These are phyloP conservation scores for Trichopria drosophilae DNA, from an alignment of 2,888 invertebrate species.

Conservation along the genomic window DNA sequence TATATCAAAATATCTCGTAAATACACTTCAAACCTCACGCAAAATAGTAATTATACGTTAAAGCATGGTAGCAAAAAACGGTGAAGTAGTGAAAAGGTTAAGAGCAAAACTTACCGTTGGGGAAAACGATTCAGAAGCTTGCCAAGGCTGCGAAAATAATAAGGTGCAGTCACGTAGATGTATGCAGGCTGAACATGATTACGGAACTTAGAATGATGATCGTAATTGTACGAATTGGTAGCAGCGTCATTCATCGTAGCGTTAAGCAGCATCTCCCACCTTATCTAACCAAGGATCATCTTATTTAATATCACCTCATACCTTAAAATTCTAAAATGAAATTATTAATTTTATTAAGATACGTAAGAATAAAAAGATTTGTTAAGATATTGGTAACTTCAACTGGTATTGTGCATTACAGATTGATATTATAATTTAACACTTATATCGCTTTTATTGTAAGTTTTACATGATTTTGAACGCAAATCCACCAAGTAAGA, in stretches of 20 bases:
- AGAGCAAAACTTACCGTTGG: slow-evolving; percentile 47
- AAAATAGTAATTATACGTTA: no score
- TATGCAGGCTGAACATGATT: slow-evolving; percentile 48
- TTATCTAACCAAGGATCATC: slow-evolving; percentile 49
- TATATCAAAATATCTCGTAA: no score
- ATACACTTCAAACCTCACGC: no score
- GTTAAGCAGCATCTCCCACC: slow-evolving; percentile 53
- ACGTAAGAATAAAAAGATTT: no score
- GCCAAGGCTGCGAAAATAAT: slow-evolving; percentile 52
- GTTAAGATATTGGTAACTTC: no score
- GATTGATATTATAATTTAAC: no score
- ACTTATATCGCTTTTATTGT: no score
- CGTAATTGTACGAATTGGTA: slow-evolving; percentile 43
- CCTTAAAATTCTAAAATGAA: no score
- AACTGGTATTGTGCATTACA: no score
- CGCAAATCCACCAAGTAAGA: no score
- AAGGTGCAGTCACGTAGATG: slow-evolving; percentile 54
- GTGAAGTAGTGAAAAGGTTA: neutral
- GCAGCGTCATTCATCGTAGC: slow-evolving; percentile 45
- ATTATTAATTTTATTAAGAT: no score
- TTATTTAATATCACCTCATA: slow-evolving; percentile 32
- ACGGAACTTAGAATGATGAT: slow-evolving; percentile 34
- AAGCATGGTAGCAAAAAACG: neutral
- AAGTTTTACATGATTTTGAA: no score
- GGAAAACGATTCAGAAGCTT: slow-evolving; percentile 55